These are phyloP conservation scores for Catostylus mosaicus DNA, from an alignment of 30 jellyfish, hydroid and myxozoan species.

Conservation along the genomic window DNA sequence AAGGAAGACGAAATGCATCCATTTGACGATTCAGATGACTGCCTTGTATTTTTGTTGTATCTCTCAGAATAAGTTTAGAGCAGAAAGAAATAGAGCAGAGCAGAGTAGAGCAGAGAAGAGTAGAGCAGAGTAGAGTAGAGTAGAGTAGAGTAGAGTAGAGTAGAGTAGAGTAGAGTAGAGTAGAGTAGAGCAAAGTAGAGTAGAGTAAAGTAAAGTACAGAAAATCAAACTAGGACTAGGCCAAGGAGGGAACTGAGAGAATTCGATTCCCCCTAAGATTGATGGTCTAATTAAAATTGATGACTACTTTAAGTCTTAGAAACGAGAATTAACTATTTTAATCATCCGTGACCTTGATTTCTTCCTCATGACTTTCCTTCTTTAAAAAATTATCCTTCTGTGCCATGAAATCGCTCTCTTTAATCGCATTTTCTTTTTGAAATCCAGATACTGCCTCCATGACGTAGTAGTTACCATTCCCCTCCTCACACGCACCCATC, in stretches of 20 bases:
- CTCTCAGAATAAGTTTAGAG: neutral
- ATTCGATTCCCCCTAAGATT: neutral
- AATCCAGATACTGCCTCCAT: conserved; percentile 30
- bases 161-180: neutral
- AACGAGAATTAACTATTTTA: neutral
- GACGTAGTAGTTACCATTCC: conserved; percentile 12
- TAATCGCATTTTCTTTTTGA: conserved; percentile 18
- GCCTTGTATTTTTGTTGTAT: too few species aligned
- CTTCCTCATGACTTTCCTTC: neutral
- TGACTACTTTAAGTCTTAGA: neutral
- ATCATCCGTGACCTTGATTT: neutral
- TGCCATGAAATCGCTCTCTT: conserved; percentile 20
- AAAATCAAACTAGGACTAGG: neutral
- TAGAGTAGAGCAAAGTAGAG: neutral
- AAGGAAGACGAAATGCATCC: too few species aligned
- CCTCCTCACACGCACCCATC: neutral
- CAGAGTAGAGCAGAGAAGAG: neutral
- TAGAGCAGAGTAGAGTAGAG: neutral
- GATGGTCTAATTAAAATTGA: neutral
- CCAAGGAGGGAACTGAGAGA: too few species aligned
- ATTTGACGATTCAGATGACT: too few species aligned
- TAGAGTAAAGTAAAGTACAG: neutral
- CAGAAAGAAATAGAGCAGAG: neutral
- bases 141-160: neutral
- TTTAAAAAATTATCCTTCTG: neutral